A percentile compares a stretch with the other conserved stretches of the same genome.
Evolutionary conservation across 2,113 vertebrate species (phyloP).

Genomic region (Microcebus murinus): DNA sequence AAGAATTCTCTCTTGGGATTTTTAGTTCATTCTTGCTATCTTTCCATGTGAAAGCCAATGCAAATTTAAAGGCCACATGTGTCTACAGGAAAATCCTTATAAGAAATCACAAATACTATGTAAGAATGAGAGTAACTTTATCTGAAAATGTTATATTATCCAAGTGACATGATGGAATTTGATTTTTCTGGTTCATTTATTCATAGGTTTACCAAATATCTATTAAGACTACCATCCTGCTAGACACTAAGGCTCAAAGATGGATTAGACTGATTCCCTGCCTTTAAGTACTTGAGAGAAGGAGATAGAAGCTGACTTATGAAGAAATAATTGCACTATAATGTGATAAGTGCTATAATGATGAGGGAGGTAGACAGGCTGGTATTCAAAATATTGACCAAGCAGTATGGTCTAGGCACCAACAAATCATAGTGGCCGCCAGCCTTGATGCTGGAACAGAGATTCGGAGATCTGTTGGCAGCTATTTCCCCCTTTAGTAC

Average conservation of each 20-base stretch:
- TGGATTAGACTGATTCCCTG: not conserved
- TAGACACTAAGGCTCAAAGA: not conserved
- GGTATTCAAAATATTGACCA: not conserved
- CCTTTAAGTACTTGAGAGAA: not conserved
- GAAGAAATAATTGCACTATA: not conserved
- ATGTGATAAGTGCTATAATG: not conserved
- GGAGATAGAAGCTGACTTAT: not conserved
- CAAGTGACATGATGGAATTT: not conserved
- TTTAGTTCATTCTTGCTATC: not conserved
- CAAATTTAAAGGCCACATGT: not conserved
- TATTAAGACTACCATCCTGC: not conserved
- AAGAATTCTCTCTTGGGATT: not conserved
- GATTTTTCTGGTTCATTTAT: not conserved
- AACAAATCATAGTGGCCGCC: not conserved
- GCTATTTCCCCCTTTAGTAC: not conserved
- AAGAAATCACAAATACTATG: not conserved
- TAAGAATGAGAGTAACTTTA: not conserved
- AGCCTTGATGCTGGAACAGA: not conserved
- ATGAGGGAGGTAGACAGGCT: not conserved
- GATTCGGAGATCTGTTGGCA: not conserved
- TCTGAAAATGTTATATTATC: not conserved
- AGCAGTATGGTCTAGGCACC: not conserved
- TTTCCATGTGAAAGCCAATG: slow-evolving; percentile 14
- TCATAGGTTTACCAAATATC: not conserved
- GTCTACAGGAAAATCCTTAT: not conserved